phyloP scores from a whole-genome alignment of 2,113 vertebrate species.

The Rhinoptilus africanus region DNA sequence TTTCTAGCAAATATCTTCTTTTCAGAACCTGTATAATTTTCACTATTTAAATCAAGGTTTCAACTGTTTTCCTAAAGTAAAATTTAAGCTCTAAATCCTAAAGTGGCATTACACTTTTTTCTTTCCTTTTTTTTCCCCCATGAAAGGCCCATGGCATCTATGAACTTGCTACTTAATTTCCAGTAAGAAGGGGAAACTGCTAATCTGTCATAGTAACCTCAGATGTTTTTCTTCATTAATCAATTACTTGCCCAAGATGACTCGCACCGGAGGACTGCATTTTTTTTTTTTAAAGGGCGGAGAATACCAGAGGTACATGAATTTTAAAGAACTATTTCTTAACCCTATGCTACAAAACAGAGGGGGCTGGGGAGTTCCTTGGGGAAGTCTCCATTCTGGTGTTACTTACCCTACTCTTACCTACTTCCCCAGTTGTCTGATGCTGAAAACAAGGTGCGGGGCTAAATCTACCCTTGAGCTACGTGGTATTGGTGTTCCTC shows the following conservation, averaged over 20 bases:
- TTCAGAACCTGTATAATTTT: background rate
- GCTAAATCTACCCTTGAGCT: background rate
- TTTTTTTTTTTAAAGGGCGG: background rate
- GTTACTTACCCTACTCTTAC: background rate
- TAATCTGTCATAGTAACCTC: background rate
- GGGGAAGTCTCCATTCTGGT: background rate
- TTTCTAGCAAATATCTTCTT: background rate
- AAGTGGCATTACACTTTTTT: too few species aligned
- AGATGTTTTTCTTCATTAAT: background rate
- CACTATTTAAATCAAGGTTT: background rate
- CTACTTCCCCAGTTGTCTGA: fast-evolving
- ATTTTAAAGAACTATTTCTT: background rate
- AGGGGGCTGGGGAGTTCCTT: background rate
- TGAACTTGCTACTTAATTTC: background rate
- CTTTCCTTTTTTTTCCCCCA: too few species aligned
- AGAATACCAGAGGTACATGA: background rate
- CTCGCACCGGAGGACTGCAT: background rate
- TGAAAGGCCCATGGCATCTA: background rate
- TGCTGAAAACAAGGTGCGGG: background rate
- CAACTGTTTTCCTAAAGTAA: background rate
- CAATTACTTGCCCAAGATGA: background rate
- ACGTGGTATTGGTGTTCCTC: background rate
- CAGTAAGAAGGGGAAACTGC: background rate
- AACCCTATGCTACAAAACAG: fast-evolving
- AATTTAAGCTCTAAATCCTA: background rate